These are phyloP conservation scores for Drosophila grimshawi DNA, from an alignment of 1,140 invertebrate species.

Conservation along the genomic window DNA sequence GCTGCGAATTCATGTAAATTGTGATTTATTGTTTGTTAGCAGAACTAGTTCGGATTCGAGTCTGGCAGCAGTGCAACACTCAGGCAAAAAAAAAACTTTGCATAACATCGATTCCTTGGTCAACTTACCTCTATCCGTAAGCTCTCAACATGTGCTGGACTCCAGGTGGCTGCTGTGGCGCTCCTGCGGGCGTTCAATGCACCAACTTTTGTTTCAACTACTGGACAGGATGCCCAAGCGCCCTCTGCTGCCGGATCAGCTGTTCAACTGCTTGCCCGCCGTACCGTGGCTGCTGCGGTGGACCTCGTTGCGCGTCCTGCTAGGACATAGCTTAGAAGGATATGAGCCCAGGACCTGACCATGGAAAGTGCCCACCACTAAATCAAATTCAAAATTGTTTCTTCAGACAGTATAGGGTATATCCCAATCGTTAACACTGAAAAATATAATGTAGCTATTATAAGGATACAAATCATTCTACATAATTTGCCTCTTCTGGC, in stretches of 20 bases:
- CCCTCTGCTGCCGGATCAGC: slow-evolving; percentile 33
- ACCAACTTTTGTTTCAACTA: slow-evolving; percentile 70
- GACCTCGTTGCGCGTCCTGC: slow-evolving; percentile 42
- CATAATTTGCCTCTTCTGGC: too few relatives aligned
- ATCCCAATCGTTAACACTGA: too few relatives aligned
- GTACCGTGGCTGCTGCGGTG: slow-evolving; percentile 48
- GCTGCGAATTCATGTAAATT: slow-evolving; percentile 13
- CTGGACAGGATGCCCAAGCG: slow-evolving; percentile 55
- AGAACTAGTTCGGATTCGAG: slow-evolving; percentile 6
- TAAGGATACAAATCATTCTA: too few relatives aligned
- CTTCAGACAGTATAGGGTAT: too few relatives aligned
- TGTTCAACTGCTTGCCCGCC: slow-evolving; percentile 42
- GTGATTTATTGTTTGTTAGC: not conserved
- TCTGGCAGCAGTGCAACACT: slow-evolving; percentile 15
- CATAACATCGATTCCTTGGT: not conserved
- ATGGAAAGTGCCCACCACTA: not conserved
- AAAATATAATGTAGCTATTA: too few relatives aligned
- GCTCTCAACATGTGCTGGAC: slow-evolving; percentile 58
- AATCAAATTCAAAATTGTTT: not conserved
- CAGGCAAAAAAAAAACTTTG: not conserved
- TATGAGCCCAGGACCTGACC: slow-evolving; percentile 5
- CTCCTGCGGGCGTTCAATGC: slow-evolving; percentile 54
- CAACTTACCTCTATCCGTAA: slow-evolving; percentile 6
- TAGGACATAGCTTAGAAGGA: slow-evolving; percentile 37
- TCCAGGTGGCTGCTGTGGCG: slow-evolving; percentile 63